phyloP scores from a whole-genome alignment of 2,888 invertebrate species.

The Agelastica alni region DNA sequence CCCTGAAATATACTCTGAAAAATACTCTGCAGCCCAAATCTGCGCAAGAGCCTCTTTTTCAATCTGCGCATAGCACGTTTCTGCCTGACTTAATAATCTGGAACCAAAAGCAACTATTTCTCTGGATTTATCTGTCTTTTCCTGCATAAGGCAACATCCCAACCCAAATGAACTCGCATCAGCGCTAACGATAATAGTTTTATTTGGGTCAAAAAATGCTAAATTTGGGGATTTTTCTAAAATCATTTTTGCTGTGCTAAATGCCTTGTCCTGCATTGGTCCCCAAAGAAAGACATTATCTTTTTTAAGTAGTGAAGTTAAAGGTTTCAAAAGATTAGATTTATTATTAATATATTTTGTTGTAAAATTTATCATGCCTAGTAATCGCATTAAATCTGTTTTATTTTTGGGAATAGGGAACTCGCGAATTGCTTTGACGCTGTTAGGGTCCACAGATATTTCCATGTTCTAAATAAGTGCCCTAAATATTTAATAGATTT shows the following conservation, averaged over 20 bases:
- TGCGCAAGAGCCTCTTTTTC: constrained; percentile 51
- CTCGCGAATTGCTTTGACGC: no score
- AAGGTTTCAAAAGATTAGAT: constrained; percentile 6
- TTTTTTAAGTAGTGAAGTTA: constrained; percentile 20
- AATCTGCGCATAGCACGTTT: no score
- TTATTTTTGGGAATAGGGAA: no score
- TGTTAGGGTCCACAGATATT: no score
- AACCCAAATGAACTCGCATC: constrained; percentile 39
- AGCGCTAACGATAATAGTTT: constrained; percentile 37
- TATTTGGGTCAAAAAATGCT: no score
- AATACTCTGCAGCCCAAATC: constrained; percentile 44
- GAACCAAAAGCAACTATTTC: constrained; percentile 48
- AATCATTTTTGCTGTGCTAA: no score
- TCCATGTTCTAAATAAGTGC: no score
- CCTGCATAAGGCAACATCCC: constrained; percentile 36
- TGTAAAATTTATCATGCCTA: no score
- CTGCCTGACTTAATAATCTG: constrained; percentile 41
- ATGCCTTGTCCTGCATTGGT: constrained; percentile 32
- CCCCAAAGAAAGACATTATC: constrained; percentile 12
- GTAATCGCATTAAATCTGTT: no score
- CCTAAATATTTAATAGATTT: no score
- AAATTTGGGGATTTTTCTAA: no score
- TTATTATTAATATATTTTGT: no score
- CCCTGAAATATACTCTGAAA: constrained; percentile 22
- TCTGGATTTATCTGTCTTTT: constrained; percentile 28